These are phyloP conservation scores for Pseudorasbora parva DNA, from an alignment of 2,113 vertebrate species.

Conservation along the genomic window DNA sequence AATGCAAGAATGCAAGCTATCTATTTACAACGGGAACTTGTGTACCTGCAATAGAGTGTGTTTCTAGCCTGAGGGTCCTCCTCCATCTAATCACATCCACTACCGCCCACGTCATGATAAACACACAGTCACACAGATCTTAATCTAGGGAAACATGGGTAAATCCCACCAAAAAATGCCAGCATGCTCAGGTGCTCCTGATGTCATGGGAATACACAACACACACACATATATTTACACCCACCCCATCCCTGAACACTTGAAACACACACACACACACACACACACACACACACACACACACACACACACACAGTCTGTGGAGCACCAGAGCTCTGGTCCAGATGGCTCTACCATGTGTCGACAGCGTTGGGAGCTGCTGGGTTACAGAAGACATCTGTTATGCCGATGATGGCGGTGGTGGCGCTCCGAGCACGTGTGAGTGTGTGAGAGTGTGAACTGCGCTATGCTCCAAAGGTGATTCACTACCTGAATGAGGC, in stretches of 20 bases:
- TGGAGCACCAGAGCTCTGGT: slow-evolving; percentile 74
- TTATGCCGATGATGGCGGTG: slow-evolving; percentile 73
- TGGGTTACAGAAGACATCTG: slow-evolving; percentile 85
- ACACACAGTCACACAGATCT: slow-evolving; percentile 38
- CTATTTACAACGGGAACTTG: not conserved
- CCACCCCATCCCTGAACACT: slow-evolving; percentile 50
- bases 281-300: slow-evolving; percentile 62
- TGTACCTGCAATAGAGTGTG: slow-evolving; percentile 37
- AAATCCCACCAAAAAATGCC: slow-evolving; percentile 62
- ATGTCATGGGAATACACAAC: slow-evolving; percentile 68
- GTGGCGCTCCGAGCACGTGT: slow-evolving; percentile 56
- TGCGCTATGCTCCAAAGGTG: slow-evolving; percentile 67
- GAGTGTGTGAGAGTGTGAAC: slow-evolving; percentile 48
- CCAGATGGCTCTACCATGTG: slow-evolving; percentile 83
- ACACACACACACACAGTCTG: slow-evolving; percentile 68
- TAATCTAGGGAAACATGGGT: slow-evolving; percentile 34
- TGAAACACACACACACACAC: slow-evolving; percentile 56
- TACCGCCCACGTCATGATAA: slow-evolving; percentile 30
- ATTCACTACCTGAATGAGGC: slow-evolving; percentile 74
- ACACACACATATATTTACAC: slow-evolving; percentile 32
- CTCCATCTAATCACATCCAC: not conserved
- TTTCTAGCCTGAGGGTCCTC: not conserved
- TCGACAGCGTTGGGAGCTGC: slow-evolving; percentile 80
- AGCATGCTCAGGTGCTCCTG: slow-evolving; percentile 75
- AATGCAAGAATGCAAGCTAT: not conserved